These are phyloP conservation scores for Plodia interpunctella DNA, from an alignment of 1,140 invertebrate species.

Conservation along the genomic window DNA sequence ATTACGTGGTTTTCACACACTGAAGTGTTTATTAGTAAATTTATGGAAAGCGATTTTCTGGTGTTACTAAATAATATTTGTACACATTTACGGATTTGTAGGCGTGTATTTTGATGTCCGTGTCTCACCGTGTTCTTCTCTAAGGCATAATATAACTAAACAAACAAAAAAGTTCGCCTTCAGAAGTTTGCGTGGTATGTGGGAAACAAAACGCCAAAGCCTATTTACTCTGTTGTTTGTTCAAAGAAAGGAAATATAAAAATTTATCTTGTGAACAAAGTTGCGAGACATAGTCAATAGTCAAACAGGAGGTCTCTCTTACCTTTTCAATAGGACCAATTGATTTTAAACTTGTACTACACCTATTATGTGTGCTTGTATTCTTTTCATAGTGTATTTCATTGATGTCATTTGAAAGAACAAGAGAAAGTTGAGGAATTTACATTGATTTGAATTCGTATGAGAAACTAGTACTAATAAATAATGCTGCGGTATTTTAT, in stretches of 20 bases:
- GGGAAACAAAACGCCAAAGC: background rate
- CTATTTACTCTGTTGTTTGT: background rate
- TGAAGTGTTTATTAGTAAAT: too few species aligned
- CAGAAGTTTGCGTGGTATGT: background rate
- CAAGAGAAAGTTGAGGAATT: background rate
- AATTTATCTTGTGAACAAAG: background rate
- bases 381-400: background rate
- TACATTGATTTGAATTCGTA: background rate
- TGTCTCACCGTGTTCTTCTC: too few species aligned
- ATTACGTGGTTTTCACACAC: too few species aligned
- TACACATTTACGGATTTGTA: too few species aligned
- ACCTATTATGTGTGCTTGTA: background rate
- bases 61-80: too few species aligned
- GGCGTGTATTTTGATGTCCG: too few species aligned
- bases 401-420: background rate
- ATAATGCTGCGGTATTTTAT: too few species aligned
- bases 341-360: background rate
- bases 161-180: background rate
- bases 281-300: background rate
- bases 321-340: background rate
- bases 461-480: too few species aligned
- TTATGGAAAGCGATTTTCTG: too few species aligned
- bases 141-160: background rate
- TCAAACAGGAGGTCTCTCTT: background rate
- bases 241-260: constrained; percentile 4